Evolutionary conservation across 2,888 invertebrate genomes (phyloP).

Genomic region (Graphium colonna): DNA sequence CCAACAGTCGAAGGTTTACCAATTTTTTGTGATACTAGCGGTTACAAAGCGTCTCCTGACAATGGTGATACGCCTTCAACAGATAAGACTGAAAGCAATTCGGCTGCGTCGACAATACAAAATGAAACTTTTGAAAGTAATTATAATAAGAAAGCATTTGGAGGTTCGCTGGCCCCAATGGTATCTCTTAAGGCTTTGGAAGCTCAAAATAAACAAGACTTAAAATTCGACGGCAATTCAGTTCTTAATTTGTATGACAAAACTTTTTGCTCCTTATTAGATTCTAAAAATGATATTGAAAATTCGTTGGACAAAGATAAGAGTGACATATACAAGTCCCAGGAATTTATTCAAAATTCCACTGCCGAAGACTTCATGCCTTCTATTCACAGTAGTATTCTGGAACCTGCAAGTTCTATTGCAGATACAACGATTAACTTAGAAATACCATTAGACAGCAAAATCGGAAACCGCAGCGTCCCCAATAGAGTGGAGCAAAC

Average conservation of each 20-base stretch:
- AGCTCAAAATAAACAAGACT: slow-evolving; percentile 45
- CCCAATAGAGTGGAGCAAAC: slow-evolving; percentile 85
- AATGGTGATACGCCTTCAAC: slow-evolving; percentile 78
- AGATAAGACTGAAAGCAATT: slow-evolving; percentile 77
- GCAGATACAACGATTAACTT: slow-evolving; percentile 76
- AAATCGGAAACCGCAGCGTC: slow-evolving; percentile 59
- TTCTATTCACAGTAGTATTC: slow-evolving; percentile 80
- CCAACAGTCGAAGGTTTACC: slow-evolving; percentile 83
- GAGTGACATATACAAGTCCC: slow-evolving; percentile 33
- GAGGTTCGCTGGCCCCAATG: slow-evolving; percentile 47
- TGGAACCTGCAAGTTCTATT: slow-evolving; percentile 79
- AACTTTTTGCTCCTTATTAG: slow-evolving; percentile 23
- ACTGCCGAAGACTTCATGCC: slow-evolving; percentile 81
- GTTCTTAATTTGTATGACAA: slow-evolving; percentile 26
- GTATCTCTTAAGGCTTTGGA: slow-evolving; percentile 46
- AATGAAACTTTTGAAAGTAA: slow-evolving; percentile 64
- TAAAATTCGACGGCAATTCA: slow-evolving; percentile 31
- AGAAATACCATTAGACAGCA: slow-evolving; percentile 75
- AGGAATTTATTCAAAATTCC: slow-evolving; percentile 51
- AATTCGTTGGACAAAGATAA: slow-evolving; percentile 25
- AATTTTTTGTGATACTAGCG: slow-evolving; percentile 66
- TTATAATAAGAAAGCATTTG: slow-evolving; percentile 37
- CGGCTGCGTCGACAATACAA: slow-evolving; percentile 74
- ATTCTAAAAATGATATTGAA: slow-evolving; percentile 11
- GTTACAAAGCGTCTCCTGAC: slow-evolving; percentile 68